Evolutionary conservation across 2,113 vertebrate species (phyloP), one percentile per base, ranked within the genome.

Genomic region (Microtus pennsylvanicus): DNA sequence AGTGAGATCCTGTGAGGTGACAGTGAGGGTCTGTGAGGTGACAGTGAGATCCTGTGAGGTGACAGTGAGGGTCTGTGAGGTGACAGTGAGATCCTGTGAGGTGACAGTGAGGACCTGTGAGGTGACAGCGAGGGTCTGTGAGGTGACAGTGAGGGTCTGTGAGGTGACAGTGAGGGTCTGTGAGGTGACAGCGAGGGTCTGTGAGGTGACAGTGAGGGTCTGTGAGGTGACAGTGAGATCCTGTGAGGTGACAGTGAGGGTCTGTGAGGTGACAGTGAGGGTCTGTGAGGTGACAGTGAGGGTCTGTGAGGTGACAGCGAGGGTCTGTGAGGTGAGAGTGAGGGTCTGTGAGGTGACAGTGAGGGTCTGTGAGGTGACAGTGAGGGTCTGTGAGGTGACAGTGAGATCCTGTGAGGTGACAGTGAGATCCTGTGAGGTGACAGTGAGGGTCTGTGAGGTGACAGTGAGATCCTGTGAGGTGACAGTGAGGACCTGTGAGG

Each of bases 381-480:
- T 42, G 42, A 42, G 42, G 3, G 2, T 11, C 19, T 13, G 42
- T 45, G 42, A 45, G 42, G 42, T 45, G 42, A 45, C 42, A 45
- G 42, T 4, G 42, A 45, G 42, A 4, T 3, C 4, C 42, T n/a
- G 17, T n/a, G 35, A 81, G 35, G 78, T 81, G 11, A 33, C 52
- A 35, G 4, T 58, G 35, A 58, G 78, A 33, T 8, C 30, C 47
- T 80, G 30, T 35, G 77, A 80, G 28, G 17, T 55, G 30, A 2
- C 7, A 35, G 9, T 35, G 67, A 10, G 67, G 9, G 0, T 9
- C 22, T 11, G 26, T n/a, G 14, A 72, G 35, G 16, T 72, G 35
- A 4, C 17, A 8, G 35, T 0, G 6, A 72, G 33, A 6, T 0
- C 0, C 35, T n/a, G 7, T 72, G 33, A 72, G 30, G 33, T 17